Evolutionary conservation across 2,888 invertebrate genomes (phyloP).

Genomic region (Prionchulus punctatus): DNA sequence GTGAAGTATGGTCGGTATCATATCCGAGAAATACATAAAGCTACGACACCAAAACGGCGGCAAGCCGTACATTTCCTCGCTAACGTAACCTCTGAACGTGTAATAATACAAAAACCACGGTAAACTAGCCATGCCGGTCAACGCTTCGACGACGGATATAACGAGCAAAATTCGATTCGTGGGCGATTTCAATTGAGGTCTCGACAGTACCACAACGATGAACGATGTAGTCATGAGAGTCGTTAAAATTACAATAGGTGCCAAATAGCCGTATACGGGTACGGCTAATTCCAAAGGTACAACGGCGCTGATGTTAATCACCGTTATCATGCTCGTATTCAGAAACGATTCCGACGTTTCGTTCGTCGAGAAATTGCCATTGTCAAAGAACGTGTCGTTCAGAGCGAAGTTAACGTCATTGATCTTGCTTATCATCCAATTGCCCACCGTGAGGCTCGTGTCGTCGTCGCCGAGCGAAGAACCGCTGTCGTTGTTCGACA

Average conservation of each 20-base stretch:
- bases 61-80: conserved; percentile 15
- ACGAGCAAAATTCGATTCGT: conserved; percentile 26
- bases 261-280: conserved; percentile 7
- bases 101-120: conserved; percentile 28
- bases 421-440: too few species aligned
- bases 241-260: not conserved
- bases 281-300: conserved; percentile 2
- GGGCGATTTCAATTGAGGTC: conserved; percentile 23
- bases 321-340: too few species aligned
- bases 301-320: not conserved
- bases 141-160: conserved; percentile 25
- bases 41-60: conserved; percentile 27
- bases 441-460: too few species aligned
- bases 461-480: too few species aligned
- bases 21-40: conserved; percentile 39
- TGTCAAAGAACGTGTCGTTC: too few species aligned
- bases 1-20: conserved; percentile 67
- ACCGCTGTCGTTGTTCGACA: too few species aligned
- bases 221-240: conserved; percentile 8
- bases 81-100: conserved; percentile 20
- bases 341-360: too few species aligned
- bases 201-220: conserved; percentile 3
- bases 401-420: too few species aligned
- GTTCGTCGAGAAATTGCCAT: too few species aligned
- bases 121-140: conserved; percentile 24